phyloP scores from a whole-genome alignment of 2,888 invertebrate species.

The Acanthosepion pharaonis region DNA sequence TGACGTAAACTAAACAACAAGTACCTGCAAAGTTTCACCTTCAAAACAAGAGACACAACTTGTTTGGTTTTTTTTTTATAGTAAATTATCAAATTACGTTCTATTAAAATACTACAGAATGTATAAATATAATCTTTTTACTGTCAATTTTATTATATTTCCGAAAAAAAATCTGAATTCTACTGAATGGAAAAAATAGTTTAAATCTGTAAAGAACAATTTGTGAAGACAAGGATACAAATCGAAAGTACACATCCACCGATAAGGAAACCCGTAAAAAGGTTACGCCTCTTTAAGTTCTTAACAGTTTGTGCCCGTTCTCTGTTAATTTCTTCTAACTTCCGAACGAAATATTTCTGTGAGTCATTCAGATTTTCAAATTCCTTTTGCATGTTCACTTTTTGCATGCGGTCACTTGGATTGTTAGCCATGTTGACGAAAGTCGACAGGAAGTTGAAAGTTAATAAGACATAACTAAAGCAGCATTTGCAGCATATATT shows the following conservation, averaged over 20 bases:
- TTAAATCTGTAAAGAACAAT: neutral
- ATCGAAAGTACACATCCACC: constrained; percentile 80
- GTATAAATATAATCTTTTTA: too few relatives aligned
- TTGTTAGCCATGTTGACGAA: constrained; percentile 60
- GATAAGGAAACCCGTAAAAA: constrained; percentile 81
- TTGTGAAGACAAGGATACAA: constrained; percentile 78
- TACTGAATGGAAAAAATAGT: neutral
- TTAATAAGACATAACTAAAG: neutral
- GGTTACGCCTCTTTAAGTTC: constrained; percentile 80
- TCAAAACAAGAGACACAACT: too few relatives aligned
- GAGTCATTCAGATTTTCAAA: constrained; percentile 73
- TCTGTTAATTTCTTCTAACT: constrained; percentile 84
- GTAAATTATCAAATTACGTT: too few relatives aligned
- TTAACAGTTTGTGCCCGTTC: constrained; percentile 83
- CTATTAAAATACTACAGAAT: too few relatives aligned
- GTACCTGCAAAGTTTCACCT: too few relatives aligned
- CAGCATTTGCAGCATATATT: neutral
- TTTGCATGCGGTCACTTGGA: constrained; percentile 77
- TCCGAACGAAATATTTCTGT: constrained; percentile 85
- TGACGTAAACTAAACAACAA: too few relatives aligned
- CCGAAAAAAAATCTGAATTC: too few relatives aligned
- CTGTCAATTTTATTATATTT: too few relatives aligned
- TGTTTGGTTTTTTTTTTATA: too few relatives aligned
- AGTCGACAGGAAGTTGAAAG: neutral
- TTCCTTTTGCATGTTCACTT: constrained; percentile 77